Percentiles rank a stretch among this genome's conserved stretches.
Evolutionary conservation across 2,888 invertebrate species (phyloP).

Genomic region (Zaprionus bogoriensis): DNA sequence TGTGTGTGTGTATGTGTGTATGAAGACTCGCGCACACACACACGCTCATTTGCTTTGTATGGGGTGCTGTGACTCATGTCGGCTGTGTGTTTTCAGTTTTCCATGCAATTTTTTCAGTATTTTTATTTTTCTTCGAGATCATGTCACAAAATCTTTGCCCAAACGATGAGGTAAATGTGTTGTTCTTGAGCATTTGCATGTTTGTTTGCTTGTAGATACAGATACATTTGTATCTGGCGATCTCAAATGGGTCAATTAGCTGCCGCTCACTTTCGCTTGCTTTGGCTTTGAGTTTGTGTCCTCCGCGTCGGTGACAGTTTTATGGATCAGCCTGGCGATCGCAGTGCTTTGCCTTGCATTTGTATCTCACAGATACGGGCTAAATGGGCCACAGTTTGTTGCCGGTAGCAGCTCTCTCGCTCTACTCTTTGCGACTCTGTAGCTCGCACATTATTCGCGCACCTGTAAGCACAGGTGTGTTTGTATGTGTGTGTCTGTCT

Average conservation of each 20-base stretch:
- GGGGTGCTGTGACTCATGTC: conserved; percentile 48
- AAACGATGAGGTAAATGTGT: conserved; percentile 42
- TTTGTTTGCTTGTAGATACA: conserved; percentile 4
- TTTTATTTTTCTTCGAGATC: conserved; percentile 42
- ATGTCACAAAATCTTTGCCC: conserved; percentile 67
- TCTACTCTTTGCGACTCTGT: conserved; percentile 1
- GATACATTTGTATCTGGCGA: conserved; percentile 9
- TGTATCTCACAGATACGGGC: not conserved
- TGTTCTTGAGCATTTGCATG: conserved; percentile 43
- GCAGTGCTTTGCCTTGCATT: conserved; percentile 12
- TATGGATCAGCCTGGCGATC: conserved; percentile 31
- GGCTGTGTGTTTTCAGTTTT: conserved; percentile 45
- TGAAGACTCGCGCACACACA: no score
- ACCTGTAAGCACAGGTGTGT: conserved; percentile 22
- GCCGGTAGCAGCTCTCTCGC: conserved; percentile 5
- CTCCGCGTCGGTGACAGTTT: conserved; percentile 31
- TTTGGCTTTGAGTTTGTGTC: conserved; percentile 36
- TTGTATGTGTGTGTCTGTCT: conserved; percentile 4
- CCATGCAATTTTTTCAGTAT: conserved; percentile 10
- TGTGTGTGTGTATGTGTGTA: not conserved
- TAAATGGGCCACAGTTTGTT: conserved; percentile 3
- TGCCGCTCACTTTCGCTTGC: conserved; percentile 35
- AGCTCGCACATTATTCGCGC: conserved; percentile 5
- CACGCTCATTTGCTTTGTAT: conserved; percentile 23
- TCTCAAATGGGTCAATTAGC: conserved; percentile 44